phyloP scores from a whole-genome alignment of 2,113 vertebrate species.

The Serinus canaria region DNA sequence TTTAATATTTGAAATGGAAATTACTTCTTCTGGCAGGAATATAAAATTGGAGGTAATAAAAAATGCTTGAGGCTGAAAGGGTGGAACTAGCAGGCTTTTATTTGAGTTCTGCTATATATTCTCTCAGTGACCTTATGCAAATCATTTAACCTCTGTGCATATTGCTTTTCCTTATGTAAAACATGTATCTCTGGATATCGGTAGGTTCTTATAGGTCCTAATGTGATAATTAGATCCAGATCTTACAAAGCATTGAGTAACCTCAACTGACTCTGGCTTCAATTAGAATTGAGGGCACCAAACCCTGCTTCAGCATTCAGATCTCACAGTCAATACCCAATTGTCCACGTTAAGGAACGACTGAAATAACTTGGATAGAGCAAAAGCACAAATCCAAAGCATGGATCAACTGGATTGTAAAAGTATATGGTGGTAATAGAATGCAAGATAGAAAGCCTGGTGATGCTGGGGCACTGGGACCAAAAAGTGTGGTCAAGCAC shows the following conservation, averaged over 20 bases:
- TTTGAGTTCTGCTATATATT: slow-evolving; percentile 17
- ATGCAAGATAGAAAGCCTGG: background rate
- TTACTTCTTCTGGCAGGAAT: slow-evolving; percentile 22
- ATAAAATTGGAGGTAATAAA: slow-evolving; percentile 26
- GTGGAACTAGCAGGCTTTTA: slow-evolving; percentile 37
- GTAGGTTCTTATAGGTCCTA: background rate
- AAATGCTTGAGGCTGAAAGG: slow-evolving; percentile 22
- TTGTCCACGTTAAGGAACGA: background rate
- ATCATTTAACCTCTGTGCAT: slow-evolving; percentile 44
- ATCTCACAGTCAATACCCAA: background rate
- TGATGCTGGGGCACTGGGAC: background rate
- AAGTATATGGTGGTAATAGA: background rate
- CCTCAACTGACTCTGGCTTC: slow-evolving; percentile 23
- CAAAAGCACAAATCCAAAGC: background rate
- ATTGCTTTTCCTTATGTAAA: slow-evolving; percentile 45
- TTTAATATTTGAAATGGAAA: slow-evolving; percentile 66
- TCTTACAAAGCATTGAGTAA: background rate
- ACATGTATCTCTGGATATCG: background rate
- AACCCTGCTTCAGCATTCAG: background rate
- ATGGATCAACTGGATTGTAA: background rate
- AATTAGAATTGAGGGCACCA: slow-evolving; percentile 15
- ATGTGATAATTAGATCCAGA: slow-evolving; percentile 49
- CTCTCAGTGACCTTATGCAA: slow-evolving; percentile 57
- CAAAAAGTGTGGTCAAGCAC: background rate
- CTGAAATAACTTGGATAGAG: background rate